Evolutionary conservation across 2,888 invertebrate species (phyloP), one percentile per base, ranked within the genome.

Genomic region (Philhelius pedissequus): DNA sequence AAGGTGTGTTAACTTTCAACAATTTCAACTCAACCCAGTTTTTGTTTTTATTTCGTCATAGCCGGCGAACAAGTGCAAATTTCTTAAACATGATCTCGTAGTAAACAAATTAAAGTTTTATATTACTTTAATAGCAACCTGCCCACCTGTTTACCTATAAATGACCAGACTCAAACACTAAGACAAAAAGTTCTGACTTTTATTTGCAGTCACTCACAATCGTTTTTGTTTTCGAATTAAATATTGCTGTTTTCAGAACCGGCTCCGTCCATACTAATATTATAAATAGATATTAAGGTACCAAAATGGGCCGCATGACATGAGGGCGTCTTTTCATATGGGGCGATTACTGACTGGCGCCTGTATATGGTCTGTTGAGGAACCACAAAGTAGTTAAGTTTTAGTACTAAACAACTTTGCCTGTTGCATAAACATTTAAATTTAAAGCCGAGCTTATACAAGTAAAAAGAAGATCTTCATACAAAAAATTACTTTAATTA

Each of bases 31-130:
- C 6, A 38, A 68, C 48, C 50, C 18, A n/a, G 69, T 69, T 69
- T 27, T 13, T n/a, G n/a, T 40, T 69, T 27, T 15, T 40, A 15
- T 75, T 68, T 50, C 58, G 25, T 52, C 76, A 68, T 40, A 68
- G 27, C 66, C 74, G n/a, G n/a, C n/a, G n/a, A n/a, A n/a, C n/a
- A n/a, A n/a, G n/a, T n/a, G n/a, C n/a, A n/a, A n/a, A n/a, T n/a
- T n/a, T n/a, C n/a, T n/a, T n/a, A n/a, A n/a, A n/a, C n/a, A 27
- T 18, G n/a, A 32, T 43, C 22, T 32, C 30, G 20, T 56, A 74
- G 74, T 76, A 76, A 69, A 76, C 69, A 76, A 69, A 52, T 40
- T 15, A 15, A 45, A 48, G 8, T 60, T 40, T 22, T 52, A 43
- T 25, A 52, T 9, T 60, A 30, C 25, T 43, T 32, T 13, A 13